Conservation (phyloP, 2,797 vertebrate genomes). For the Epinephelus awoara region DNA sequence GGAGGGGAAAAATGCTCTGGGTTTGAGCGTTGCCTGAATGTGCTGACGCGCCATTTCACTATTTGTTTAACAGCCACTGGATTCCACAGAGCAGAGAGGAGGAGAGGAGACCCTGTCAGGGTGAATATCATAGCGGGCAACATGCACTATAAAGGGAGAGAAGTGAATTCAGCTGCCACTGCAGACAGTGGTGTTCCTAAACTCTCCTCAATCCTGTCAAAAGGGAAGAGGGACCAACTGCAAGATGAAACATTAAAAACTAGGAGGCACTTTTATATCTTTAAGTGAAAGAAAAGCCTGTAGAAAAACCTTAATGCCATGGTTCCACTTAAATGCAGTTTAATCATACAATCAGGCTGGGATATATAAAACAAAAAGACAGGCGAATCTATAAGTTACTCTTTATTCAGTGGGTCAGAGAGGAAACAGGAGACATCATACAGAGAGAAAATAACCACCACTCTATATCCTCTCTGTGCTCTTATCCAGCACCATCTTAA, state of each 20-base stretch:
- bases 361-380: conserved; percentile 25
- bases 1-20: conserved; percentile 48
- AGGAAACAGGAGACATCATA: neutral
- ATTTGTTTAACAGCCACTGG: conserved; percentile 84
- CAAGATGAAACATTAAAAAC: neutral
- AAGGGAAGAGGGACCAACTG: conserved; percentile 18
- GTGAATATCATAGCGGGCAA: conserved; percentile 56
- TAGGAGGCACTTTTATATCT: neutral
- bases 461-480: conserved; percentile 19
- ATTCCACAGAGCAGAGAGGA: conserved; percentile 82
- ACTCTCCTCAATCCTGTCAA: conserved; percentile 41
- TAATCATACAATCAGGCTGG: conserved; percentile 25
- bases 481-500: conserved; percentile 33
- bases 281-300: conserved; percentile 7
- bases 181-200: conserved; percentile 36
- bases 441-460: conserved; percentile 14
- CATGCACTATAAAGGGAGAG: conserved; percentile 45
- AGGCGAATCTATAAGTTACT: neutral
- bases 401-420: neutral
- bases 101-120: conserved; percentile 68
- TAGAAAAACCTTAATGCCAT: conserved; percentile 1
- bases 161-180: conserved; percentile 53
- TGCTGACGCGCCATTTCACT: conserved; percentile 83
- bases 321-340: neutral
- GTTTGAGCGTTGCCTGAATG: conserved; percentile 75